phyloP scores from a whole-genome alignment of 2,888 invertebrate genomes.

The Patella caerulea region DNA sequence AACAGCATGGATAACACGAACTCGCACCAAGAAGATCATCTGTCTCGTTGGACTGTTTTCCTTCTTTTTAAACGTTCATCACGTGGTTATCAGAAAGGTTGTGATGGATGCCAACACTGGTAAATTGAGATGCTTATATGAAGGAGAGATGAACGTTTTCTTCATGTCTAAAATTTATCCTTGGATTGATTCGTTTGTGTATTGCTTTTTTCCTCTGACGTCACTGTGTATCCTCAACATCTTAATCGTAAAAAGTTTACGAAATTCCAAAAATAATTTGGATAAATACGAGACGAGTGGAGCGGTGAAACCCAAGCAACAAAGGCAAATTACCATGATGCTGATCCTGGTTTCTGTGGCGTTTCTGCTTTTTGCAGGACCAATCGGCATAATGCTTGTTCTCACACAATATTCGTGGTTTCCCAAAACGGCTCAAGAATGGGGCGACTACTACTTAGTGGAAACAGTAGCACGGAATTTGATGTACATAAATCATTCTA shows the following conservation, averaged over 20 bases:
- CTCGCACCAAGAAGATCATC: background rate
- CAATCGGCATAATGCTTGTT: no score
- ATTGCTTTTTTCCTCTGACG: slow-evolving; percentile 6
- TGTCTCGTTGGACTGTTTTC: background rate
- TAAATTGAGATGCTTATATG: background rate
- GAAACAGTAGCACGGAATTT: no score
- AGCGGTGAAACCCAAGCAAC: background rate
- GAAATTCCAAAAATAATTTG: background rate
- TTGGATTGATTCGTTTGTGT: background rate
- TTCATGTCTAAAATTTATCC: background rate
- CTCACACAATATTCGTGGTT: no score
- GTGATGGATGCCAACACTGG: background rate
- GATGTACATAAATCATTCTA: no score
- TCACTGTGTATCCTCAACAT: slow-evolving; percentile 10
- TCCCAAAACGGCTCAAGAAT: no score
- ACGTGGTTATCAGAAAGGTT: background rate
- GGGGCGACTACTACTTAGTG: no score
- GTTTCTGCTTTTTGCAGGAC: no score
- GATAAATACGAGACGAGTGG: background rate
- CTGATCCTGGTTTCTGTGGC: no score
- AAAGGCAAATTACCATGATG: no score
- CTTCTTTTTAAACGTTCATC: background rate
- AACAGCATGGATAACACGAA: background rate
- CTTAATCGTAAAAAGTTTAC: background rate
- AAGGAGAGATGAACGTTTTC: slow-evolving; percentile 8